Conservation (phyloP, 1,140 invertebrate species). For the Ridgeia piscesae region DNA sequence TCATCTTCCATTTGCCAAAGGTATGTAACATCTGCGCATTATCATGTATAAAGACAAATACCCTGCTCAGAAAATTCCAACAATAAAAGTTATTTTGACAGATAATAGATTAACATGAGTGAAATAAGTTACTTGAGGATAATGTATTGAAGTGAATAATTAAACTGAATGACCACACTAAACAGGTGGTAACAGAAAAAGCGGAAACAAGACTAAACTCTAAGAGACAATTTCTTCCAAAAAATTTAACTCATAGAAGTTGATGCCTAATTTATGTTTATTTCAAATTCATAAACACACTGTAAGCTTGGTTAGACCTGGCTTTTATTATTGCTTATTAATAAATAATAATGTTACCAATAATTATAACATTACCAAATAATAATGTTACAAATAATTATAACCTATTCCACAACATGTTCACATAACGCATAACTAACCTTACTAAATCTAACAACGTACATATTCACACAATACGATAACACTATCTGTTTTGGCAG, state of each 20-base stretch:
- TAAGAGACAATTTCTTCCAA: background rate
- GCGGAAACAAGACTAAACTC: background rate
- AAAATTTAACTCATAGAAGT: background rate
- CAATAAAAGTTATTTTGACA: background rate
- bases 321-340: too few relatives aligned
- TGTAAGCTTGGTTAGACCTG: too few relatives aligned
- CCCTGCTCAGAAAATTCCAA: too few relatives aligned
- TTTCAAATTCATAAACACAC: background rate
- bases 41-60: too few relatives aligned
- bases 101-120: background rate
- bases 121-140: background rate
- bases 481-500: background rate
- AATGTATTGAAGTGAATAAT: background rate
- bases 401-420: too few relatives aligned
- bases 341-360: too few relatives aligned
- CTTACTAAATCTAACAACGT: too few relatives aligned
- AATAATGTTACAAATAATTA: too few relatives aligned
- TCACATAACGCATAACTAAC: too few relatives aligned
- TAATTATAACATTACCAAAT: too few relatives aligned
- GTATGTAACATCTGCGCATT: too few relatives aligned
- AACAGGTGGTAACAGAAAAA: background rate
- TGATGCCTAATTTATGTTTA: background rate
- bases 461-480: background rate
- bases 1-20: too few relatives aligned
- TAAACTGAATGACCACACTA: background rate